Evolutionary conservation across 2,113 vertebrate genomes (phyloP).

Genomic region (Epinephelus lanceolatus): DNA sequence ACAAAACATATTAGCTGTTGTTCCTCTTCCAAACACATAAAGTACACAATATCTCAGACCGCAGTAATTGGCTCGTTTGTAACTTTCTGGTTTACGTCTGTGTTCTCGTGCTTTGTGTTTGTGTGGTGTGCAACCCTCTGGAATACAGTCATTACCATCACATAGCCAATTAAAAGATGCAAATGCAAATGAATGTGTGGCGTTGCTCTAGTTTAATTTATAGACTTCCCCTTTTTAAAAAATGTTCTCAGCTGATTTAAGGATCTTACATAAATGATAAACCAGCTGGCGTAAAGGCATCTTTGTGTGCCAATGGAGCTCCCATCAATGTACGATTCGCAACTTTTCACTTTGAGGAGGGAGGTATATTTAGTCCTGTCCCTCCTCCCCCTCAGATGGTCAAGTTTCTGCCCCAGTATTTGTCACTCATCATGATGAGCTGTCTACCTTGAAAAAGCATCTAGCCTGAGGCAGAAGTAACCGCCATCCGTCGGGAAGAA

Average conservation of each 20-base stretch:
- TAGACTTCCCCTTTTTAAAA: not conserved
- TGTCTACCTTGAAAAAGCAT: slow-evolving; percentile 47
- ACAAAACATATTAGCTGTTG: slow-evolving; percentile 29
- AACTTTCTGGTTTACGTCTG: slow-evolving; percentile 29
- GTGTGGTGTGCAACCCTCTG: slow-evolving; percentile 1
- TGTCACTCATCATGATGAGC: slow-evolving; percentile 74
- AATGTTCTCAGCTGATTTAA: slow-evolving; percentile 4
- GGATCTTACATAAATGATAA: slow-evolving; percentile 34
- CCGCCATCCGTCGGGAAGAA: not conserved
- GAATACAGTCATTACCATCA: not conserved
- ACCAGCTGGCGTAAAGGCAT: slow-evolving; percentile 24
- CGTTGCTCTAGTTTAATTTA: not conserved
- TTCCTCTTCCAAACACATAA: slow-evolving; percentile 1
- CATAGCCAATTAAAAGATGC: slow-evolving; percentile 20
- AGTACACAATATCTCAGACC: slow-evolving; percentile 34
- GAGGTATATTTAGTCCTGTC: slow-evolving; percentile 56
- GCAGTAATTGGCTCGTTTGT: slow-evolving; percentile 64
- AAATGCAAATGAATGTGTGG: slow-evolving; percentile 16
- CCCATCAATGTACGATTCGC: slow-evolving; percentile 43
- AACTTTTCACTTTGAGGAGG: slow-evolving; percentile 61
- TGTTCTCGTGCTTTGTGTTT: slow-evolving; percentile 19
- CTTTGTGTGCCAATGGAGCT: slow-evolving; percentile 33
- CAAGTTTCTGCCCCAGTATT: slow-evolving; percentile 40
- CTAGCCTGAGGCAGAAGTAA: slow-evolving; percentile 38
- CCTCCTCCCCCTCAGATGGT: slow-evolving; percentile 61